These are phyloP conservation scores for Pterophyllum scalare DNA, from an alignment of 2,113 vertebrate genomes.

Conservation along the genomic window DNA sequence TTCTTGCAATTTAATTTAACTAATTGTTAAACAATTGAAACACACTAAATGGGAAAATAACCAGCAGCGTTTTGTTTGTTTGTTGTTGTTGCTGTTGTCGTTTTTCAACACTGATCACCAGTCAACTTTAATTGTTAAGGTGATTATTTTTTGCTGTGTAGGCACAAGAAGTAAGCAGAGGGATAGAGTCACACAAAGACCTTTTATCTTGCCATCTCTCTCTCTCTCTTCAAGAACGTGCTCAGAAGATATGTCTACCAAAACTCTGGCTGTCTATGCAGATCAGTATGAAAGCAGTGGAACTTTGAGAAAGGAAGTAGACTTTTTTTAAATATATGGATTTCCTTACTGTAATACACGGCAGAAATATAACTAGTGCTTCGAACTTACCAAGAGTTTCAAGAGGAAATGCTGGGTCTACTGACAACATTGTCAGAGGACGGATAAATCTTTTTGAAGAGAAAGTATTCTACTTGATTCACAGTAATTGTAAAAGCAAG, in stretches of 20 bases:
- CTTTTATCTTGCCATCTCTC: slow-evolving; percentile 53
- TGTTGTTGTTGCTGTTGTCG: too few relatives aligned
- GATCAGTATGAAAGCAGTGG: slow-evolving; percentile 18
- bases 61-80: background rate
- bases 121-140: slow-evolving; percentile 30
- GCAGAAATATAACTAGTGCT: background rate
- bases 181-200: slow-evolving; percentile 40
- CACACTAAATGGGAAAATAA: slow-evolving; percentile 28
- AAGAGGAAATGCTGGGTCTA: background rate
- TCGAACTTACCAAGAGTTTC: background rate
- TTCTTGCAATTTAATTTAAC: slow-evolving; percentile 23
- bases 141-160: slow-evolving; percentile 41
- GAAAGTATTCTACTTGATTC: background rate
- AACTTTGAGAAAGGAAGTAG: slow-evolving; percentile 15
- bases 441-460: background rate
- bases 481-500: background rate
- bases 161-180: slow-evolving; percentile 35
- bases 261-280: slow-evolving; percentile 35
- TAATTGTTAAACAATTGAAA: slow-evolving; percentile 36
- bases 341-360: background rate
- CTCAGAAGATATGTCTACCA: slow-evolving; percentile 43
- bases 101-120: background rate
- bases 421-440: background rate
- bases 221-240: slow-evolving; percentile 39
- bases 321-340: slow-evolving; percentile 19